Percentiles rank a stretch among this genome's conserved stretches.
These are phyloP conservation scores for Siniperca scherzeri DNA, from an alignment of 2,797 vertebrate species.

Conservation along the genomic window DNA sequence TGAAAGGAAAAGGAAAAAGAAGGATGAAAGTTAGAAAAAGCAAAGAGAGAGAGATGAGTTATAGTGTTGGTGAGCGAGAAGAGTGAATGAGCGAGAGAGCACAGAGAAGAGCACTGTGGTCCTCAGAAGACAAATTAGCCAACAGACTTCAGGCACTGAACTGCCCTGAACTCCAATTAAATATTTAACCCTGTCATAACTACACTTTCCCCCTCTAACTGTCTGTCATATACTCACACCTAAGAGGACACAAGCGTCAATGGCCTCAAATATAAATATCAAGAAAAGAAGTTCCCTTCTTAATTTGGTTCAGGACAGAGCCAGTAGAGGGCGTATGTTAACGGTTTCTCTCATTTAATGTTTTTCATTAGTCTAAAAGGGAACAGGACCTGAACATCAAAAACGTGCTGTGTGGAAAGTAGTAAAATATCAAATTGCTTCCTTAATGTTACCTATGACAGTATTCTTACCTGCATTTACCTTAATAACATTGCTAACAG, in stretches of 20 bases:
- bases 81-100: not conserved
- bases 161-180: conserved; percentile 66
- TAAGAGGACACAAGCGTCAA: conserved; percentile 20
- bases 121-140: conserved; percentile 66
- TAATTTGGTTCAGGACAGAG: not conserved
- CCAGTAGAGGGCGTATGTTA: not conserved
- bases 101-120: not conserved
- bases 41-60: conserved; percentile 5
- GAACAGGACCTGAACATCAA: not conserved
- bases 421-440: not conserved
- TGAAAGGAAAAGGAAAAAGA: conserved; percentile 19
- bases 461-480: not conserved
- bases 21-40: not conserved
- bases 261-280: conserved; percentile 38
- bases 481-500: not conserved
- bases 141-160: conserved; percentile 48
- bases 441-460: not conserved
- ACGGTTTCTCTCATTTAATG: not conserved
- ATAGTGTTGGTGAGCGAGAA: not conserved
- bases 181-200: conserved; percentile 73
- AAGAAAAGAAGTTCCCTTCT: conserved; percentile 11
- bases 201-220: conserved; percentile 22
- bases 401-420: not conserved
- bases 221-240: conserved; percentile 24
- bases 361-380: conserved; percentile 10